Evolutionary conservation across 2,888 invertebrate genomes (phyloP), one percentile per base, ranked within the genome.

Genomic region (Dione vanillae): DNA sequence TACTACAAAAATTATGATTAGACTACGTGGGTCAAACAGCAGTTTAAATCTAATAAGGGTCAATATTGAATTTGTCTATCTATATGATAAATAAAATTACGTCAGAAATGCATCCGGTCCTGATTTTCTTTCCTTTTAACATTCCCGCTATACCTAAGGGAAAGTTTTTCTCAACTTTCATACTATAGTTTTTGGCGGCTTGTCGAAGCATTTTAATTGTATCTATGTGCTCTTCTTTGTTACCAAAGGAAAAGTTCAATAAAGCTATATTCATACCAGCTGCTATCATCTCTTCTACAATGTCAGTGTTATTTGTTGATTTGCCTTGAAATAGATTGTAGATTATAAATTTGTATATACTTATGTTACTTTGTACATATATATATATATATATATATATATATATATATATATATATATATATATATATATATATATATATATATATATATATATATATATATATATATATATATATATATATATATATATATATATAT

Each of bases 91-190:
- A 27, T 7, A n/a, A 37, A 0, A 8, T 85, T 92, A 97, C 97
- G 65, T 96, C 96, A 83, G 96, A 95, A 74, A 98, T 93, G 20
- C 95, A 92, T 43, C 98, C 98, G 27, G 97, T 98, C 78, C 97
- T 94, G 76, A 99, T 98, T 88, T 98, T 98, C 0, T 97, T 97
- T 2, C 98, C 98, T 78, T 97, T 96, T 0, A 98, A 95, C 78
- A 97, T 97, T 45, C 97, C 90, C 47, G 97, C 98, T 77, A 99
- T 96, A 1, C 96, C 97, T n/a, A 98, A 90, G 0, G 97, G 96
- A 79, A 93, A 95, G 62, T 91, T 92, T 70, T 95, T 94, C 0
- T 95, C 95, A 73, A 94, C 88, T 64, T 91, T 94, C 19, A 94
- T 87, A 75, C 96, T 95, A 76, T 95, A 95, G 78, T 94, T 95